Conservation (phyloP, 2,888 invertebrate species). For the Mylabris sibirica region DNA sequence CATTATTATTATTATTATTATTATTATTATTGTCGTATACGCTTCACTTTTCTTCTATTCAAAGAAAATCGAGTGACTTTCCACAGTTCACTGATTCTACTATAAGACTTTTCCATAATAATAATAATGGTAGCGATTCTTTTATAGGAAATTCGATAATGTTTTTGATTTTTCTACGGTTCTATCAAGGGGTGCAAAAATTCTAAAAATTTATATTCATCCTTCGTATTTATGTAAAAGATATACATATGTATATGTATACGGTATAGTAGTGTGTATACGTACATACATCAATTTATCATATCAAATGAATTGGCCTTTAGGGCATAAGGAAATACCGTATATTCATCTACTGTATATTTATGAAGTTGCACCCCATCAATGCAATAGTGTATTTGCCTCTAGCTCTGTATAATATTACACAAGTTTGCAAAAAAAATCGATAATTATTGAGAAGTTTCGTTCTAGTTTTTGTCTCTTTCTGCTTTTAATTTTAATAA, state of each 20-base stretch:
- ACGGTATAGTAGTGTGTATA: background rate
- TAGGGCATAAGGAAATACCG: slow-evolving; percentile 30
- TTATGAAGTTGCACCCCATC: slow-evolving; percentile 9
- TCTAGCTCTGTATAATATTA: too few relatives aligned
- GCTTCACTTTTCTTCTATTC: slow-evolving; percentile 21
- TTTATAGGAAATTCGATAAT: background rate
- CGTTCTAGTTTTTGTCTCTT: background rate
- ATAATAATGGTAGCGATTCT: background rate
- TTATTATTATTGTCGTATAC: background rate
- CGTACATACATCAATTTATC: slow-evolving; percentile 23
- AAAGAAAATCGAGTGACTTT: slow-evolving; percentile 36
- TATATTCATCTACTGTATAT: slow-evolving; percentile 20
- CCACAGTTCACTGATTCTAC: slow-evolving; percentile 30
- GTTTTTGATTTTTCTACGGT: background rate
- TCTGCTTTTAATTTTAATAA: slow-evolving; percentile 1
- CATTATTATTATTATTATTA: background rate
- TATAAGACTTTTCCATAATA: background rate
- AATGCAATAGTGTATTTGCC: too few relatives aligned
- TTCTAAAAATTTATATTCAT: background rate
- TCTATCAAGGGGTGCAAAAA: background rate
- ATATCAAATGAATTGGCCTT: slow-evolving; percentile 33
- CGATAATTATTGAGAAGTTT: background rate
- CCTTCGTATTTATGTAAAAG: background rate
- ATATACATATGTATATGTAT: too few relatives aligned
- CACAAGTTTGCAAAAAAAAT: too few relatives aligned